Conservation (phyloP, 2,797 vertebrate genomes). For the Thripadectes ignobilis region DNA sequence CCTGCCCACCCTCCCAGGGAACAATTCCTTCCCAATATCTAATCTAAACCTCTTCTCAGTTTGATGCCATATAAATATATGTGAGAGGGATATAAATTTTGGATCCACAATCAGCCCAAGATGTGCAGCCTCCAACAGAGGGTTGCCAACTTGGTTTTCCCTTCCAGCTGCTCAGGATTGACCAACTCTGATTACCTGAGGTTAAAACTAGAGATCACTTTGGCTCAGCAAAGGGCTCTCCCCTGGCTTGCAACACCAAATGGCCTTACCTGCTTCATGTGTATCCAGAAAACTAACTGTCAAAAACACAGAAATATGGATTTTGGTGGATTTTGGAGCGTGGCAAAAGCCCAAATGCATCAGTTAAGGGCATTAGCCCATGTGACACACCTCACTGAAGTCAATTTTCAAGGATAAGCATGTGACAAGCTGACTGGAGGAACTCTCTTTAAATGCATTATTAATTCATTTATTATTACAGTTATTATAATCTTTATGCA, state of each 20-base stretch:
- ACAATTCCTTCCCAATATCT: fast-evolving
- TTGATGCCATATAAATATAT: not conserved
- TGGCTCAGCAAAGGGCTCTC: not conserved
- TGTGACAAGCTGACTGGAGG: conserved; percentile 25
- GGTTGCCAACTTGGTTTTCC: fast-evolving
- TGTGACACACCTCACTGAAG: conserved; percentile 9
- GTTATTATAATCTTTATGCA: conserved; percentile 67
- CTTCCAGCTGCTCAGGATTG: not conserved
- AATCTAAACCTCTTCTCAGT: not conserved
- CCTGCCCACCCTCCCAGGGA: fast-evolving
- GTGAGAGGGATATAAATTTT: too few species aligned
- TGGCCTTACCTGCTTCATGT: not conserved
- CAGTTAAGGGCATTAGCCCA: conserved; percentile 44
- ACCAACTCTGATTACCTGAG: not conserved
- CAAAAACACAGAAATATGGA: not conserved
- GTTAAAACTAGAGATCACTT: not conserved
- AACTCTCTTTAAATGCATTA: conserved; percentile 59
- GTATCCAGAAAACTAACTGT: not conserved
- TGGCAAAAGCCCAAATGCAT: conserved; percentile 13
- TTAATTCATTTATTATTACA: conserved; percentile 70
- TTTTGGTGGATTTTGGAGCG: not conserved
- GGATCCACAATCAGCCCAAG: fast-evolving
- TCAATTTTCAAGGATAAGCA: conserved; percentile 42
- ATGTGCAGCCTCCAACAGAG: fast-evolving
- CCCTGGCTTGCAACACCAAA: not conserved